These are phyloP conservation scores for Macaca mulatta DNA, from an alignment of 2,113 vertebrate species.

Conservation along the genomic window DNA sequence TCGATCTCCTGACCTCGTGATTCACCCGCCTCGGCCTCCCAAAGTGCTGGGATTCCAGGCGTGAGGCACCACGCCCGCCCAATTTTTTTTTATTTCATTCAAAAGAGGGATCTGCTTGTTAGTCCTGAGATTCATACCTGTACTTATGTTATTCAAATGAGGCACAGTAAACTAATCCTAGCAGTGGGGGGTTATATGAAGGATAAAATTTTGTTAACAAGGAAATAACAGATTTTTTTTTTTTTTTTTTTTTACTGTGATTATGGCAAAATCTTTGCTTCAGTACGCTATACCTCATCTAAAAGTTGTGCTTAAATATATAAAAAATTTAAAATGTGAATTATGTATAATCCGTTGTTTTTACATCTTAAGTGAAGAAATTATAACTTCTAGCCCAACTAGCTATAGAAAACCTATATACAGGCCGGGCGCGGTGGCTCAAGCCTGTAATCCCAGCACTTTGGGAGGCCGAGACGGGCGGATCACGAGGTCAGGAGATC, in stretches of 20 bases:
- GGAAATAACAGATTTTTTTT: neutral
- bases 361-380: neutral
- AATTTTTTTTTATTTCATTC: conserved; percentile 9
- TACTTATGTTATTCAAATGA: conserved; percentile 47
- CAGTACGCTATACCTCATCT: neutral
- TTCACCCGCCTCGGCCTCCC: no score
- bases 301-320: neutral
- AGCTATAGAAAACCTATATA: neutral
- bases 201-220: neutral
- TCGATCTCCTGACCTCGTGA: no score
- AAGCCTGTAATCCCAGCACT: no score
- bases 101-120: conserved; percentile 20
- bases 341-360: neutral
- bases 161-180: neutral
- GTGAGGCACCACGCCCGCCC: neutral
- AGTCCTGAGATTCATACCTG: conserved; percentile 49
- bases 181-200: neutral
- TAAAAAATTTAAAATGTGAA: neutral
- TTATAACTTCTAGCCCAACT: neutral
- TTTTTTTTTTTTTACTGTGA: neutral
- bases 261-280: neutral
- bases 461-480: no score
- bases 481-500: no score
- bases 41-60: no score
- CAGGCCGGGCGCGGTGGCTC: neutral